Evolutionary conservation across 2,113 vertebrate genomes (phyloP).

Genomic region (Coreoperca whiteheadi): DNA sequence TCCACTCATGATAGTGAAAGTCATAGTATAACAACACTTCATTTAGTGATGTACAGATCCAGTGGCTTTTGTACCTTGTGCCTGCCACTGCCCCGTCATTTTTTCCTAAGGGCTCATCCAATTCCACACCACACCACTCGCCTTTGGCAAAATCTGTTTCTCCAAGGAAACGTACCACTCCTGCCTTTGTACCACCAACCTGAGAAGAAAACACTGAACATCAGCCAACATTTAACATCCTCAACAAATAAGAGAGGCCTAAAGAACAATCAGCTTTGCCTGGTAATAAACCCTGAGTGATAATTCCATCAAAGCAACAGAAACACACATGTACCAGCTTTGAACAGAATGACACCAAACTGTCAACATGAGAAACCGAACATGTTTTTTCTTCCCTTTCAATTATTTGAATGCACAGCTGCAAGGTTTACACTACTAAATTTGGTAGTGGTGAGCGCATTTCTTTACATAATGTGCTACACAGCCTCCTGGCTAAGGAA

Average conservation of each 20-base stretch:
- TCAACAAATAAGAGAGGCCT: slow-evolving; percentile 41
- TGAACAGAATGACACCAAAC: slow-evolving; percentile 13
- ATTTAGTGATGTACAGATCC: background rate
- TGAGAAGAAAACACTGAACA: slow-evolving; percentile 64
- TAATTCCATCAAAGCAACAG: slow-evolving; percentile 59
- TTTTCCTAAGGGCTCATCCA: slow-evolving; percentile 97
- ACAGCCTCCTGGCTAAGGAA: background rate
- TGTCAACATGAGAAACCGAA: background rate
- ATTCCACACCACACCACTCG: slow-evolving; percentile 98
- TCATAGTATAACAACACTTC: background rate
- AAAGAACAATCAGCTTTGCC: slow-evolving; percentile 56
- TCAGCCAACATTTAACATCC: slow-evolving; percentile 39
- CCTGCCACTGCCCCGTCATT: slow-evolving; percentile 98
- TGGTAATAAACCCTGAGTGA: slow-evolving; percentile 51
- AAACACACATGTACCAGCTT: slow-evolving; percentile 5
- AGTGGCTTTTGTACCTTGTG: slow-evolving; percentile 87
- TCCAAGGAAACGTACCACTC: slow-evolving; percentile 96
- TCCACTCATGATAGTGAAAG: slow-evolving; percentile 13
- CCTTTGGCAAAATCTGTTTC: slow-evolving; percentile 99
- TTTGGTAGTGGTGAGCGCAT: slow-evolving; percentile 20
- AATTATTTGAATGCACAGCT: slow-evolving; percentile 23
- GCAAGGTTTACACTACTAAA: slow-evolving; percentile 9
- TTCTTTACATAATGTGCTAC: slow-evolving; percentile 39
- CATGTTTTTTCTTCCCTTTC: background rate
- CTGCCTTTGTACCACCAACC: slow-evolving; percentile 97